Percentiles rank a stretch among this genome's conserved stretches.
Evolutionary conservation across 1,140 invertebrate genomes (phyloP).

Genomic region (Anastrepha obliqua): DNA sequence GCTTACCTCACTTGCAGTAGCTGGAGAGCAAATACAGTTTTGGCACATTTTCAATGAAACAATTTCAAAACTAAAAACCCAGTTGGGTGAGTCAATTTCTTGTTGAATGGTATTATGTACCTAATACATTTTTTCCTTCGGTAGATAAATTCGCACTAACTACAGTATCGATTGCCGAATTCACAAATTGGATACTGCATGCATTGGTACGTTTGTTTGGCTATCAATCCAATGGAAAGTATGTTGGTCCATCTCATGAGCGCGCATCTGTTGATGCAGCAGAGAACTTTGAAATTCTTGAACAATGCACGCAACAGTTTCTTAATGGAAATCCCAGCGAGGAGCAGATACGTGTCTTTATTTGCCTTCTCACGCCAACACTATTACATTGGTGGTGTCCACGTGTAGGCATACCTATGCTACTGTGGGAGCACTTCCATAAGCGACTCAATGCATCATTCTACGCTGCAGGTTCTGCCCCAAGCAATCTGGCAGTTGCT

Average conservation of each 20-base stretch:
- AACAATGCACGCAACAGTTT: constrained; percentile 63
- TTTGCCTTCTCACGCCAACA: constrained; percentile 65
- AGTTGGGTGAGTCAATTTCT: constrained; percentile 53
- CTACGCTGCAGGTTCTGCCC: constrained; percentile 60
- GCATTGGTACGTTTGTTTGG: constrained; percentile 58
- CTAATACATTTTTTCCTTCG: background rate
- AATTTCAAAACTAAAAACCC: constrained; percentile 62
- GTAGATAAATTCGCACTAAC: constrained; percentile 54
- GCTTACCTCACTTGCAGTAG: background rate
- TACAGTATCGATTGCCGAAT: constrained; percentile 52
- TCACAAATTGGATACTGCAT: constrained; percentile 58
- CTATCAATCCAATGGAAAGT: constrained; percentile 57
- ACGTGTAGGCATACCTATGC: constrained; percentile 64
- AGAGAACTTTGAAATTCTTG: constrained; percentile 59
- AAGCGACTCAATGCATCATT: constrained; percentile 68
- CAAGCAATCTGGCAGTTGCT: constrained; percentile 63
- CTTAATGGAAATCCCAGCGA: constrained; percentile 66
- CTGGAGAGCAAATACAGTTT: constrained; percentile 57
- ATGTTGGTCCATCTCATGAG: constrained; percentile 50
- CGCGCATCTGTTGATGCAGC: constrained; percentile 14
- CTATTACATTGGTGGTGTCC: constrained; percentile 63
- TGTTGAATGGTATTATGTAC: background rate
- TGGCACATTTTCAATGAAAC: constrained; percentile 66
- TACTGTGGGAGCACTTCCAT: constrained; percentile 71
- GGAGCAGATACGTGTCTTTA: constrained; percentile 66